Percentiles rank a stretch among this genome's conserved stretches.
Conservation (phyloP, 2,888 invertebrate species). For the Cecidostiba fungosa region DNA sequence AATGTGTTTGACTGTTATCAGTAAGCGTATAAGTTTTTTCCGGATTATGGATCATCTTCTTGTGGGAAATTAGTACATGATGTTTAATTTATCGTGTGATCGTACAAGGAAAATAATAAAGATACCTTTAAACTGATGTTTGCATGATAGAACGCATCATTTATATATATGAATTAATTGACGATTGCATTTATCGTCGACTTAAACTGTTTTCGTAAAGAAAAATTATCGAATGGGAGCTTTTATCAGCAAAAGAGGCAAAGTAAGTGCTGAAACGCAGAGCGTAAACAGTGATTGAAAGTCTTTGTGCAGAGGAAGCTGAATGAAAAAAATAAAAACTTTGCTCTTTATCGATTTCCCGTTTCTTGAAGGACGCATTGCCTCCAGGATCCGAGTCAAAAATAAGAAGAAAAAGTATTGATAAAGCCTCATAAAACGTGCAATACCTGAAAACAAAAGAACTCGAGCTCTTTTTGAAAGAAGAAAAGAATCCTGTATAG, state of each 20-base stretch:
- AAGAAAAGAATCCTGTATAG: too few relatives aligned
- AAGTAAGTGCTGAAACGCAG: slow-evolving; percentile 40
- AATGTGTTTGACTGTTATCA: too few relatives aligned
- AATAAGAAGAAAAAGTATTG: slow-evolving; percentile 12
- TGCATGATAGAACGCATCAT: too few relatives aligned
- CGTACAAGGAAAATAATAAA: too few relatives aligned
- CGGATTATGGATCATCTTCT: too few relatives aligned
- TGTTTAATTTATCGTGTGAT: too few relatives aligned
- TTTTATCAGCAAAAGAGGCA: slow-evolving; percentile 20
- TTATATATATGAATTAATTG: too few relatives aligned
- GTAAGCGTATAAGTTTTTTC: too few relatives aligned
- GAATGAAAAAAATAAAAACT: slow-evolving; percentile 49
- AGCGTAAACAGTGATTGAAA: slow-evolving; percentile 50
- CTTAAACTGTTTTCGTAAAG: neutral
- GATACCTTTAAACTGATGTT: too few relatives aligned
- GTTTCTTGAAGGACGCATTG: slow-evolving; percentile 1
- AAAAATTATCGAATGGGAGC: neutral
- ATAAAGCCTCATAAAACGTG: slow-evolving; percentile 22
- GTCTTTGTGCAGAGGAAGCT: slow-evolving; percentile 37
- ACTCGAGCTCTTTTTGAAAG: neutral
- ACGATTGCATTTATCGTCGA: too few relatives aligned
- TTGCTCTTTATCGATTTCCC: slow-evolving; percentile 44
- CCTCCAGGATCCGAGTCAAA: neutral
- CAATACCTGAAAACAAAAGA: slow-evolving; percentile 6
- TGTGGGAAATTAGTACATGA: too few relatives aligned